Conservation (phyloP, 2,888 invertebrate species). For the Dioctria rufipes region DNA sequence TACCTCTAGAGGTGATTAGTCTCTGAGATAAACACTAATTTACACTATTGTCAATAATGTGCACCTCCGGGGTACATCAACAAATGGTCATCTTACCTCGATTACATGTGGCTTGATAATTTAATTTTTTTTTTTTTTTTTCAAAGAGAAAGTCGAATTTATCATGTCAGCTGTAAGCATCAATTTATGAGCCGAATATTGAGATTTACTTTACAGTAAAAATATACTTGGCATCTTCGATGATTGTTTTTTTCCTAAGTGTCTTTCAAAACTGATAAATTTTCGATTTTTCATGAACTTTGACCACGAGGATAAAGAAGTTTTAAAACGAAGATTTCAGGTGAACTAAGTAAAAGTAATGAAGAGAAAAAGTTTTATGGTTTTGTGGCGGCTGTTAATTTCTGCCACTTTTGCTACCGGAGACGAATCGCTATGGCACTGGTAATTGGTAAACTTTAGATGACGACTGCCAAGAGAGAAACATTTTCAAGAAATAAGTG, state of each 20-base stretch:
- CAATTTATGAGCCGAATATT: neutral
- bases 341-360: slow-evolving; percentile 1
- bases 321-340: neutral
- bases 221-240: neutral
- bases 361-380: neutral
- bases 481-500: neutral
- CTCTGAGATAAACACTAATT: neutral
- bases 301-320: neutral
- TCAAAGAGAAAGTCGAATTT: slow-evolving; percentile 13
- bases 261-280: neutral
- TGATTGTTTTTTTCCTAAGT: neutral
- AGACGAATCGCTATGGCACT: neutral
- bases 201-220: neutral
- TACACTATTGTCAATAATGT: slow-evolving; percentile 6
- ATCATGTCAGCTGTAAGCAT: neutral
- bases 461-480: neutral
- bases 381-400: neutral
- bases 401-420: neutral
- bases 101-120: neutral
- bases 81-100: neutral
- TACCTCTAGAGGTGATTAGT: neutral
- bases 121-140: neutral
- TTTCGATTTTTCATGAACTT: neutral
- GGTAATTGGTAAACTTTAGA: neutral
- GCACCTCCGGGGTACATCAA: neutral